Base-by-base conservation (phyloP, 2,113 vertebrate species). In the Prietella phreatophila region DNA sequence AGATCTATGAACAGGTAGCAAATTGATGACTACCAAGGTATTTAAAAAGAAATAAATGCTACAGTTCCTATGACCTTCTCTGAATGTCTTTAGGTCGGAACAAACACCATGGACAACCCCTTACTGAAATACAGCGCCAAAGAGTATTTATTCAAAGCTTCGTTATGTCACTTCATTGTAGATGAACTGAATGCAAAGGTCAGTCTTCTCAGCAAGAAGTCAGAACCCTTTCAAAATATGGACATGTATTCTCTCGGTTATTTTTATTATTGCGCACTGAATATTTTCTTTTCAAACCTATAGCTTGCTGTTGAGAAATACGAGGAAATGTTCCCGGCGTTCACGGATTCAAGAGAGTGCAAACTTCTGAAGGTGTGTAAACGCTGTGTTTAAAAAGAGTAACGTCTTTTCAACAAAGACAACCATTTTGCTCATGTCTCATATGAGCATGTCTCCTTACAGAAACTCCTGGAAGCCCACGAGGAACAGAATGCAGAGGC, bases 111-210 rank as follows among this genome's bases (percentile, higher is more conserved):
- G 98, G 98, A 99, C 92, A 99, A 99, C 78, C 97, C 98, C 1
- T 86, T 99, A 90, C 94, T 99, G 91, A 99, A 99, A 93, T 99
- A 99, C 90, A 99, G 98, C 30, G 98, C 98, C 25, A 99, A 99
- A 90, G 98, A 99, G 89, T 99, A 99, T 92, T 99, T 99, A 95
- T 99, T 99, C 93, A 99, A 99, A 95, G 98, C 98, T 0, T 95
- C 98, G 0, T 96, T 99, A 65, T 99, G 98, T 87, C 98, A 99
- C 91, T 99, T 99, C 92, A 98, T 99, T 0, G 97, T 99, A 25
- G 98, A 99, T 36, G 98, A 99, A 91, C 95, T 99, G 90, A 99
- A 99, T 3, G 98, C 98, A 0, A 99, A 99, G 97, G 98, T 95
- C 25, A 92, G 93, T 91, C 84, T 13, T 65, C 67, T 0, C 36